phyloP scores from a whole-genome alignment of 1,140 invertebrate species.

The Portunus trituberculatus region DNA sequence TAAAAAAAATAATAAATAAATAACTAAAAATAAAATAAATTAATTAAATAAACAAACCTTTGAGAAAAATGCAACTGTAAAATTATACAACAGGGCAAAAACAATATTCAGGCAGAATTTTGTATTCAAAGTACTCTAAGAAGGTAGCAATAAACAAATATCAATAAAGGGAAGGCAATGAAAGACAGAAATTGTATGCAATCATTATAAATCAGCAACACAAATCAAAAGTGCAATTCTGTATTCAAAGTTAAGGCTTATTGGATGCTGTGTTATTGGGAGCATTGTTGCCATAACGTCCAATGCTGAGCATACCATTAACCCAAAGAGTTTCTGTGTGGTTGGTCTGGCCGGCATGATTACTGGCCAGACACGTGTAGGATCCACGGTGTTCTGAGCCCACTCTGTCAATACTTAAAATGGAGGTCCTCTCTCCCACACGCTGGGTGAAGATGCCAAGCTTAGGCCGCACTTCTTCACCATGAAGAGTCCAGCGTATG shows the following conservation, averaged over 20 bases:
- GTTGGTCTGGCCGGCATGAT: constrained; percentile 80
- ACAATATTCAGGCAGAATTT: not conserved
- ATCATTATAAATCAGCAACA: not conserved
- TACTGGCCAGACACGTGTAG: constrained; percentile 81
- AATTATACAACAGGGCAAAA: not conserved
- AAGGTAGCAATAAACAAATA: not conserved
- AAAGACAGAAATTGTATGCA: not conserved
- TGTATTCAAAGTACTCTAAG: not conserved
- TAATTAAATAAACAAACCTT: not conserved
- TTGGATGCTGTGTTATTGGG: not conserved
- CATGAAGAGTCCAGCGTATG: constrained; percentile 89
- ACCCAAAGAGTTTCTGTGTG: constrained; percentile 77
- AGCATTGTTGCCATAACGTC: constrained; percentile 7
- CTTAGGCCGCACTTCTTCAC: constrained; percentile 79
- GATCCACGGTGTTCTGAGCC: constrained; percentile 82
- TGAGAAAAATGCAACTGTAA: not conserved
- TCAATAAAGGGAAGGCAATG: not conserved
- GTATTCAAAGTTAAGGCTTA: constrained; percentile 17
- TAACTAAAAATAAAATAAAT: not conserved
- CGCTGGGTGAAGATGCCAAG: constrained; percentile 79
- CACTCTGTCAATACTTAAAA: constrained; percentile 89
- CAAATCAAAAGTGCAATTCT: constrained; percentile 14
- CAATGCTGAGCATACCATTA: constrained; percentile 74
- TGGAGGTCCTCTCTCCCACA: constrained; percentile 86
- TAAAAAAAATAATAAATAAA: too few relatives aligned